These are phyloP conservation scores for Phalera bucephala DNA, from an alignment of 2,888 invertebrate species.

Conservation along the genomic window DNA sequence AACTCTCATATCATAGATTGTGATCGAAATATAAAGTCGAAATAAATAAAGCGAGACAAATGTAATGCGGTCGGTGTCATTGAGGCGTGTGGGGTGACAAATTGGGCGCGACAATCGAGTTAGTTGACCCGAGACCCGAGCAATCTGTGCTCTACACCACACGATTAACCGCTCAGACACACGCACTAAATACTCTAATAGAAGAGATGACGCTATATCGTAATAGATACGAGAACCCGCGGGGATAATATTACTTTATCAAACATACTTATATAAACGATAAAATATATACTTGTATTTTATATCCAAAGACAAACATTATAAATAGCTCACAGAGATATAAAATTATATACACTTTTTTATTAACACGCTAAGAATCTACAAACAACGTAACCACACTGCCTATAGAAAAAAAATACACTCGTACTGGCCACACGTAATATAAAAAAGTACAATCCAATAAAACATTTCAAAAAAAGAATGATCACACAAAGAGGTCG, in stretches of 20 bases:
- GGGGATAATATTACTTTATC: too few species aligned
- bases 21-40: constrained; percentile 36
- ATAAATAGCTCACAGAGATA: too few species aligned
- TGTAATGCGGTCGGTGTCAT: constrained; percentile 49
- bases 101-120: constrained; percentile 79
- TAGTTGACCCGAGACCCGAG: constrained; percentile 67
- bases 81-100: constrained; percentile 60
- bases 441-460: neutral
- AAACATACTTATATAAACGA: too few species aligned
- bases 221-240: constrained; percentile 23
- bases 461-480: constrained; percentile 2
- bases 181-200: constrained; percentile 22
- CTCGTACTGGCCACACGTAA: too few species aligned
- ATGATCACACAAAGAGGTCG: neutral
- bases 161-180: constrained; percentile 49
- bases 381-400: too few species aligned
- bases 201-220: constrained; percentile 10
- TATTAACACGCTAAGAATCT: too few species aligned
- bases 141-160: constrained; percentile 53
- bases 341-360: too few species aligned
- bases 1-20: constrained; percentile 17
- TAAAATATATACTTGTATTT: too few species aligned
- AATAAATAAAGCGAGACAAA: constrained; percentile 43
- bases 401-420: too few species aligned
- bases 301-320: too few species aligned